Conservation (phyloP, 2,888 invertebrate genomes). For the Linyphia triangularis region DNA sequence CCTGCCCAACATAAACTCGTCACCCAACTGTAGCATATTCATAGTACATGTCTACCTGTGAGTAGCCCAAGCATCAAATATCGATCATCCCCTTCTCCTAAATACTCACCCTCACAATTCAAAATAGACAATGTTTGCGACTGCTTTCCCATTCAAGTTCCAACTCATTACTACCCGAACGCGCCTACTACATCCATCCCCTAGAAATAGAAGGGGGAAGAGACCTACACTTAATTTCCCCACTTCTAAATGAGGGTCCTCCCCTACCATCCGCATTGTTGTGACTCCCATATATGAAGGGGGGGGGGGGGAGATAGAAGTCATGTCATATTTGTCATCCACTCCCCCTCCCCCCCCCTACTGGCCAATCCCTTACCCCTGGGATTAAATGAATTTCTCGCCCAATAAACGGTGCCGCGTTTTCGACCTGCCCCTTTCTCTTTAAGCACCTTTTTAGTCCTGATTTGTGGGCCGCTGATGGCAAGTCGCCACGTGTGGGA, state of each 20-base stretch:
- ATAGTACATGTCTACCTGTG: too few species aligned
- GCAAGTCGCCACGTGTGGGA: too few species aligned
- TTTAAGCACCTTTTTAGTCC: conserved; percentile 45
- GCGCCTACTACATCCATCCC: conserved; percentile 14
- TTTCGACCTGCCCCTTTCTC: conserved; percentile 19
- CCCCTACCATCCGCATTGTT: conserved; percentile 42
- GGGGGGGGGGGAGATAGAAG: conserved; percentile 21
- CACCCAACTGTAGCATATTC: too few species aligned
- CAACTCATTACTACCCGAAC: conserved; percentile 23
- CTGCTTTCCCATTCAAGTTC: not conserved
- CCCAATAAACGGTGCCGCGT: conserved; percentile 53
- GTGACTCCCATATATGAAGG: conserved; percentile 51
- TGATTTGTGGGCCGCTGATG: not conserved
- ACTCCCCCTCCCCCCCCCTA: conserved; percentile 1
- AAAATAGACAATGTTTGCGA: not conserved
- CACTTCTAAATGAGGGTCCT: conserved; percentile 35
- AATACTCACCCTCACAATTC: not conserved
- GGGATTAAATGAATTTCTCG: conserved; percentile 69
- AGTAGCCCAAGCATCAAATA: not conserved
- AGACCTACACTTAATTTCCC: conserved; percentile 61
- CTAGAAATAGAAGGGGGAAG: too few species aligned
- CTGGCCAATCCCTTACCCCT: conserved; percentile 46
- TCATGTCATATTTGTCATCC: conserved; percentile 73
- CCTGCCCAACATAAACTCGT: too few species aligned
- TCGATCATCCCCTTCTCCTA: not conserved